Conservation (phyloP, 1,140 invertebrate genomes). For the Delia radicum region DNA sequence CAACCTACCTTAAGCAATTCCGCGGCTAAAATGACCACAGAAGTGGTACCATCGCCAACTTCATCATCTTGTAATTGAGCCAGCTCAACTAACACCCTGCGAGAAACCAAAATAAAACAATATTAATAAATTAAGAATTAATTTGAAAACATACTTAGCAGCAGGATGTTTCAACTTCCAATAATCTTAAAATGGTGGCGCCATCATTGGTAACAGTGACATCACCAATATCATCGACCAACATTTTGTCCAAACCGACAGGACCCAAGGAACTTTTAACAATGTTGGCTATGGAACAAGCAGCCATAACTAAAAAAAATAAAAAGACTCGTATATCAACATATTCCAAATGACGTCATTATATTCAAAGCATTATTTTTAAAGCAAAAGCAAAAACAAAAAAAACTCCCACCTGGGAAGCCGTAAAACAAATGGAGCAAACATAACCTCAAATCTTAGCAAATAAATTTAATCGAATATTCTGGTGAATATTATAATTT, state of each 20-base stretch:
- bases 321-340: background rate
- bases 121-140: background rate
- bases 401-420: constrained; percentile 1
- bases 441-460: constrained; percentile 3
- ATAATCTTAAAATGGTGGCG: constrained; percentile 92
- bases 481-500: too few relatives aligned
- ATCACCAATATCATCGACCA: constrained; percentile 99
- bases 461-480: too few relatives aligned
- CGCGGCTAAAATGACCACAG: constrained; percentile 82
- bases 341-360: constrained; percentile 21
- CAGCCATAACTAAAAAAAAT: constrained; percentile 79
- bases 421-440: background rate
- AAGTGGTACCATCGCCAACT: constrained; percentile 99
- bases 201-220: constrained; percentile 99
- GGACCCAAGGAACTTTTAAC: constrained; percentile 98
- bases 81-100: constrained; percentile 86
- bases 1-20: constrained; percentile 63
- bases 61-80: constrained; percentile 97
- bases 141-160: constrained; percentile 64
- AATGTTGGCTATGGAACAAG: constrained; percentile 94
- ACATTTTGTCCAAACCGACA: constrained; percentile 98
- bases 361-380: too few relatives aligned
- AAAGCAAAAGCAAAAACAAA: background rate
- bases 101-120: background rate
- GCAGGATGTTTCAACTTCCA: constrained; percentile 99